Evolutionary conservation across 1,140 invertebrate species (phyloP).

Genomic region (Trialeurodes vaporariorum): DNA sequence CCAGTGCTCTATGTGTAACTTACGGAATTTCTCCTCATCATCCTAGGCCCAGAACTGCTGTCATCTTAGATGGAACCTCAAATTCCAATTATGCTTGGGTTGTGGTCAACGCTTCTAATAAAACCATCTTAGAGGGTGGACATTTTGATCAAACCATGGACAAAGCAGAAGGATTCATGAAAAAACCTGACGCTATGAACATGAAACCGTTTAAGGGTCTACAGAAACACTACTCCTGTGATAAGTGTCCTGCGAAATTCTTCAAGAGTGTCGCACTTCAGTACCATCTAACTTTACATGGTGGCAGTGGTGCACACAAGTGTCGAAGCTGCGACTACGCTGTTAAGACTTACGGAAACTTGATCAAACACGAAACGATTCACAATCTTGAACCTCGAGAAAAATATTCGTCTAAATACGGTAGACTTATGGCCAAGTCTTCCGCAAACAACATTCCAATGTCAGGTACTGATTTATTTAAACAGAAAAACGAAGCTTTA

Average conservation of each 20-base stretch:
- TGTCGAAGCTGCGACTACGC: conserved; percentile 76
- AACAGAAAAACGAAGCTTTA: conserved; percentile 43
- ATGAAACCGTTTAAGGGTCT: conserved; percentile 8
- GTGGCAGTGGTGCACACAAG: conserved; percentile 51
- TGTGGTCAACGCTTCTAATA: conserved; percentile 24
- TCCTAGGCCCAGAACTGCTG: conserved; percentile 46
- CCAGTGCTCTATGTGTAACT: conserved; percentile 51
- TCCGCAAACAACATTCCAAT: conserved; percentile 38
- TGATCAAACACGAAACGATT: conserved; percentile 59
- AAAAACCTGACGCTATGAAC: not conserved
- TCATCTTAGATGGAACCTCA: conserved; percentile 29
- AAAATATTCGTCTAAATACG: conserved; percentile 11
- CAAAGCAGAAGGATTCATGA: not conserved
- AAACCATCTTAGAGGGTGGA: conserved; percentile 23
- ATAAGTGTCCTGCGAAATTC: conserved; percentile 54
- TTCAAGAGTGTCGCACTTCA: conserved; percentile 53
- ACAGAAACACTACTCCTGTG: conserved; percentile 40
- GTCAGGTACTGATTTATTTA: conserved; percentile 48
- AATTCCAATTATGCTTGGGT: conserved; percentile 34
- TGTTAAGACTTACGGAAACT: conserved; percentile 60
- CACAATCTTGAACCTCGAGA: conserved; percentile 33
- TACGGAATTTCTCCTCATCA: conserved; percentile 48
- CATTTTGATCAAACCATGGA: conserved; percentile 8
- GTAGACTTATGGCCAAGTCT: conserved; percentile 2
- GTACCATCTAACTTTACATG: conserved; percentile 59